Conservation (phyloP, 1,140 invertebrate genomes). For the Centruroides vittatus region DNA sequence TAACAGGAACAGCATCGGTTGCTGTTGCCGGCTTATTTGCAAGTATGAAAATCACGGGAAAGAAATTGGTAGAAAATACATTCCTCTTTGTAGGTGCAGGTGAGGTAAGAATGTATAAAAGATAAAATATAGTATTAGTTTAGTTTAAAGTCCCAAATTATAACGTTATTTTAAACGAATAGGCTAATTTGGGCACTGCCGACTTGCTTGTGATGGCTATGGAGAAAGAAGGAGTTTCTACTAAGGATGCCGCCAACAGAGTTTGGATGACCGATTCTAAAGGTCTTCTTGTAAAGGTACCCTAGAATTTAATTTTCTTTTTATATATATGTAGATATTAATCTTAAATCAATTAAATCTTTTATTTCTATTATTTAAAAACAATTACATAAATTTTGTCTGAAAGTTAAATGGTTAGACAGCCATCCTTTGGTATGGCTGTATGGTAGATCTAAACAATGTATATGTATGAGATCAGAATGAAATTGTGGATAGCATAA, state of each 20-base stretch:
- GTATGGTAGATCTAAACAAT: too few species aligned
- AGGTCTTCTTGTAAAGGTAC: slow-evolving; percentile 27
- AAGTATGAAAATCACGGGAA: slow-evolving; percentile 57
- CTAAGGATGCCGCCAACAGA: slow-evolving; percentile 57
- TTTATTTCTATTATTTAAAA: too few species aligned
- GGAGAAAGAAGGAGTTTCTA: slow-evolving; percentile 54
- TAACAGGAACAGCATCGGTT: slow-evolving; percentile 57
- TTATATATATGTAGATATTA: too few species aligned
- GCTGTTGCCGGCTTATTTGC: slow-evolving; percentile 79
- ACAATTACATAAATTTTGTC: too few species aligned
- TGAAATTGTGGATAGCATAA: too few species aligned
- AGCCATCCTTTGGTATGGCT: too few species aligned
- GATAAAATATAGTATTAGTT: slow-evolving; percentile 37
- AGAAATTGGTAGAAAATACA: slow-evolving; percentile 52
- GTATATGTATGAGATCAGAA: too few species aligned
- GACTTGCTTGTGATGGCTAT: slow-evolving; percentile 73
- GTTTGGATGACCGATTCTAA: slow-evolving; percentile 51
- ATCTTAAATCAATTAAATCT: too few species aligned
- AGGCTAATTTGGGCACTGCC: slow-evolving; percentile 74
- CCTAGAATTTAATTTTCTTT: background rate
- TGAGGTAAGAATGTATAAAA: slow-evolving; percentile 33
- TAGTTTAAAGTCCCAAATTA: too few species aligned
- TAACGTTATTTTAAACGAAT: too few species aligned
- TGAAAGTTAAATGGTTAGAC: too few species aligned
- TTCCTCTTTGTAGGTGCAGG: slow-evolving; percentile 87